Base-by-base conservation (phyloP, 2,797 vertebrate genomes). In the Oreochromis grahami region DNA sequence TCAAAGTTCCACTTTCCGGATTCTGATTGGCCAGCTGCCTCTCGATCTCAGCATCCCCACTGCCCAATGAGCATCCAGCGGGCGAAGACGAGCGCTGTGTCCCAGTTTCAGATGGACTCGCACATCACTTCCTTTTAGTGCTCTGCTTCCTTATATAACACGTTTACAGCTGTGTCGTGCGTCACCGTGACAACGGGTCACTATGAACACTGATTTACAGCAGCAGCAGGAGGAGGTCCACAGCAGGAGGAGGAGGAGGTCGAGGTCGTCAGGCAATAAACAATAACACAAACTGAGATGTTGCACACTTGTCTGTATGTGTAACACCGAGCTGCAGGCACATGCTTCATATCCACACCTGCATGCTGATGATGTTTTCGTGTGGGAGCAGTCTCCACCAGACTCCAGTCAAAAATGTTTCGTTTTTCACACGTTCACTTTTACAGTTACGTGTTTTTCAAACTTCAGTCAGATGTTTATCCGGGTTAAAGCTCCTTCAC, bases 21-120 rank as follows among this genome's bases (percentile, higher is more conserved):
- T 81, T 84, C 79, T 85, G 51, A 95, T 93, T 95, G 93, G 94
- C 45, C 77, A 8, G 38, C 21, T 48, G 15, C 50, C 3, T 32
- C 45, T 38, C 68, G 45, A n/a, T 8, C 72, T 70, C 79, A 56
- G 76, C 79, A 79, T 56, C 81, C 36, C 2, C 17, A 11, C 50
- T 1, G 13, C 52, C 93, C 91, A 94, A 94, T 94, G 36, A 77
- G 74, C 81, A 78, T 19, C 3, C 70, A 79, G 83, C 60, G 29
- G 43, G 56, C 11, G 32, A 48, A 43, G 29, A 29, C 8, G 2
- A 1, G 11, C 4, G 19, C 55, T 1, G 65, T 56, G 76, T 43
- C 77, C 83, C 86, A 77, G 34, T 80, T 79, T 72, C 34, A 51
- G 9, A 45, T 7, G 8, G 29, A 41, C 6, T 26, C 17, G 55